Conservation (phyloP, 1,140 invertebrate genomes). For the Heterodera schachtii region DNA sequence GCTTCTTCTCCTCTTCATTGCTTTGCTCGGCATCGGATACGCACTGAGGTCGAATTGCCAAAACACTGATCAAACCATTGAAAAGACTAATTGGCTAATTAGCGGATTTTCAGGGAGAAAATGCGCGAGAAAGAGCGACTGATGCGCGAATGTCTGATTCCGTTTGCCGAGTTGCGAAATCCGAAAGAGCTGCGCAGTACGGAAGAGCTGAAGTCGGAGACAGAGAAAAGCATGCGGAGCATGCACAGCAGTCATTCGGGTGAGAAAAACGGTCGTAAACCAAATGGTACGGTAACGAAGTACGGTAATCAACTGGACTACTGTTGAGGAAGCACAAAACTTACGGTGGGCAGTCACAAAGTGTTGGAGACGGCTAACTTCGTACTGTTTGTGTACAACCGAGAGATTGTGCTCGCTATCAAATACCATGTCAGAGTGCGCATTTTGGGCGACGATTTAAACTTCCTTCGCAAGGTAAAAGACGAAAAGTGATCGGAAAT, state of each 20-base stretch:
- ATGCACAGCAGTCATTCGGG: constrained; percentile 45
- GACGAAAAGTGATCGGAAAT: no score
- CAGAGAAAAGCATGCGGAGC: constrained; percentile 51
- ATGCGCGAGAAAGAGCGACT: constrained; percentile 36
- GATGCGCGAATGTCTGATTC: constrained; percentile 43
- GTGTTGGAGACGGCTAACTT: constrained; percentile 53
- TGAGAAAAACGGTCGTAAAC: background rate
- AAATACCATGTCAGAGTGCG: constrained; percentile 37
- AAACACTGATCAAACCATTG: no score
- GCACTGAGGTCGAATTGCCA: constrained; percentile 23
- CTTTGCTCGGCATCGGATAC: constrained; percentile 30
- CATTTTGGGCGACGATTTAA: constrained; percentile 18
- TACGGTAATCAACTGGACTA: background rate
- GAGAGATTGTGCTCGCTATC: constrained; percentile 54
- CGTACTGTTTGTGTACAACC: constrained; percentile 52
- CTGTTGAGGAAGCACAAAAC: constrained; percentile 25
- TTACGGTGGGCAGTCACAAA: constrained; percentile 40
- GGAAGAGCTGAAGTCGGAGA: constrained; percentile 7
- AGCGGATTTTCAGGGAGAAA: constrained; percentile 35
- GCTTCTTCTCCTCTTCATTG: constrained; percentile 24
- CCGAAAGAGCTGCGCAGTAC: constrained; percentile 15
- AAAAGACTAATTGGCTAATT: no score
- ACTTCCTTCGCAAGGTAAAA: constrained; percentile 28
- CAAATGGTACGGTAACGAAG: background rate
- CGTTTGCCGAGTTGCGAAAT: constrained; percentile 36